phyloP scores from a whole-genome alignment of 2,797 vertebrate genomes.

The Zalophus californianus region DNA sequence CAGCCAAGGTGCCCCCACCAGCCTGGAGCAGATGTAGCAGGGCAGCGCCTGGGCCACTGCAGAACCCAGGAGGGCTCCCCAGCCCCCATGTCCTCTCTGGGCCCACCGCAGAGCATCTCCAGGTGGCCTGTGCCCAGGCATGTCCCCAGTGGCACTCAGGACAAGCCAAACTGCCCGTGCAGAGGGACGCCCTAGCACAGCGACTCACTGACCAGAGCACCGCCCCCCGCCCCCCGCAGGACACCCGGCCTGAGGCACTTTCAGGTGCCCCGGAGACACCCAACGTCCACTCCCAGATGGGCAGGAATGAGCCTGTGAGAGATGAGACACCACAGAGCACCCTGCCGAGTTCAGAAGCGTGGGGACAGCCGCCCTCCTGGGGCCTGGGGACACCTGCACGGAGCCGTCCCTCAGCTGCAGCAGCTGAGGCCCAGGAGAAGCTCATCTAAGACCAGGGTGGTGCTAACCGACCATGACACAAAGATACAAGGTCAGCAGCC shows the following conservation, averaged over 20 bases:
- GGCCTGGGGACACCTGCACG: neutral
- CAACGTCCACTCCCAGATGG: no score
- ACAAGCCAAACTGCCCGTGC: neutral
- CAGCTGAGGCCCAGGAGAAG: neutral
- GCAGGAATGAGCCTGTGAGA: neutral
- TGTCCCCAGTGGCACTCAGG: neutral
- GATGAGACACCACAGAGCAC: neutral
- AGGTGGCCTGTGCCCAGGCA: neutral
- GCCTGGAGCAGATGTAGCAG: neutral
- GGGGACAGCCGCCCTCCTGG: rapidly evolving
- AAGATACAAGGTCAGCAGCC: rapidly evolving
- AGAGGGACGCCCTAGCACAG: neutral
- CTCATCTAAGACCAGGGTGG: neutral
- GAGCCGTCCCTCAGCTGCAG: neutral
- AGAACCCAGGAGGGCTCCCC: neutral
- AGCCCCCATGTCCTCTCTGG: rapidly evolving
- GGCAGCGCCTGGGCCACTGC: neutral
- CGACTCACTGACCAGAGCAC: neutral
- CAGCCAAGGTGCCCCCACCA: neutral
- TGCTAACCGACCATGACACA: rapidly evolving
- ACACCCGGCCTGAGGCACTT: neutral
- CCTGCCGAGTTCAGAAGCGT: rapidly evolving
- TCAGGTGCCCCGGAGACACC: rapidly evolving
- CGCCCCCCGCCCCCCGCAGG: rapidly evolving
- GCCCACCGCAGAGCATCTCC: rapidly evolving